A percentile compares a stretch with the other conserved stretches of the same genome.
phyloP scores from a whole-genome alignment of 2,888 invertebrate genomes.

The Scaptomyza parva region DNA sequence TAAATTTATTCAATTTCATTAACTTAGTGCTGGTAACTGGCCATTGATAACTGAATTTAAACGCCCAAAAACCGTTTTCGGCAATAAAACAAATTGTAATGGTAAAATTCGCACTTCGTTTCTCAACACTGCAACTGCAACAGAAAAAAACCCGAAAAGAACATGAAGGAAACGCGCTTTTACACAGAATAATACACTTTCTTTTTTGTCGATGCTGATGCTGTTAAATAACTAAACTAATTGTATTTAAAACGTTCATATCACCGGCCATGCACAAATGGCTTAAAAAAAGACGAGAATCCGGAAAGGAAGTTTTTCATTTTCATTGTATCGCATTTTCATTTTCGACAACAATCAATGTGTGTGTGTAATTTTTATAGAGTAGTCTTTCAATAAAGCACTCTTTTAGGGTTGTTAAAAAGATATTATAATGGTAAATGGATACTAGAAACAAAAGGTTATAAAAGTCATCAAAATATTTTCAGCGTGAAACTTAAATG shows the following conservation, averaged over 20 bases:
- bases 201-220: not conserved
- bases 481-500: too few relatives aligned
- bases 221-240: constrained; percentile 30
- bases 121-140: not conserved
- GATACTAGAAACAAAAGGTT: not conserved
- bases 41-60: constrained; percentile 3
- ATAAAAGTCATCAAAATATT: not conserved
- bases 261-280: not conserved
- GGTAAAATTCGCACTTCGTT: constrained; percentile 28
- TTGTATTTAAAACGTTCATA: constrained; percentile 36
- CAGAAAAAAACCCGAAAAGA: constrained; percentile 6
- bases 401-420: not conserved
- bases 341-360: not conserved
- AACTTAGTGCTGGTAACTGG: not conserved
- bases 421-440: not conserved
- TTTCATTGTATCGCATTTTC: not conserved
- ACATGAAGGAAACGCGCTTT: not conserved
- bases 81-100: constrained; percentile 1
- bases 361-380: not conserved
- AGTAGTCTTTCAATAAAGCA: not conserved
- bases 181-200: not conserved
- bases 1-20: constrained; percentile 1
- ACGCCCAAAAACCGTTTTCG: not conserved
- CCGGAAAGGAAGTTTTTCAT: not conserved
- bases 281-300: not conserved